A percentile compares a stretch with the other conserved stretches of the same genome.
These are phyloP conservation scores for Rhadinocentrus ornatus DNA, from an alignment of 2,797 vertebrate genomes.

Conservation along the genomic window DNA sequence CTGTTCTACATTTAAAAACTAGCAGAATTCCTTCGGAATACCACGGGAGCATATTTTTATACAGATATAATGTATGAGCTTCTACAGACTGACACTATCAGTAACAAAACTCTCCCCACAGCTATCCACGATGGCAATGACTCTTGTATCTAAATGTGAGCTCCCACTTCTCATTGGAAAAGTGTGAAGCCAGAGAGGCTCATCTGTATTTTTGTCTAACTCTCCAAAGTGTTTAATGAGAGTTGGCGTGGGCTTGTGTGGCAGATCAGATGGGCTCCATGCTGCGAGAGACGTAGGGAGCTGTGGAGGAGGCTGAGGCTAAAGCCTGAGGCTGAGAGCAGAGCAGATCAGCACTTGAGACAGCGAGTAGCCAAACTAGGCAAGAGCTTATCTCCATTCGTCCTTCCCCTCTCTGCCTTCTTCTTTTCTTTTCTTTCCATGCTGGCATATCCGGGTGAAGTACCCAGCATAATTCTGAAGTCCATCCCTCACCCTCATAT, in stretches of 20 bases:
- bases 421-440: conserved; percentile 27
- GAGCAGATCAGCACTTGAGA: conserved; percentile 73
- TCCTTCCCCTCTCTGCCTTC: conserved; percentile 36
- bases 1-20: conserved; percentile 48
- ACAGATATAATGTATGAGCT: conserved; percentile 18
- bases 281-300: conserved; percentile 71
- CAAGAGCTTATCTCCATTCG: conserved; percentile 66
- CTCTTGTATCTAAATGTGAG: conserved; percentile 61
- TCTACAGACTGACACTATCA: conserved; percentile 35
- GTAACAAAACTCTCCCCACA: conserved; percentile 30
- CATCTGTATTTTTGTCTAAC: conserved; percentile 75
- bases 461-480: conserved; percentile 48
- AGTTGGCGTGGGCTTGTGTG: conserved; percentile 72
- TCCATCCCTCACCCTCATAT: conserved; percentile 56
- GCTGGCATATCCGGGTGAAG: conserved; percentile 35
- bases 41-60: conserved; percentile 40
- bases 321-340: conserved; percentile 73
- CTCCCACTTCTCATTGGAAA: conserved; percentile 64
- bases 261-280: conserved; percentile 77
- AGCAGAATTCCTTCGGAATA: conserved; percentile 27
- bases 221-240: conserved; percentile 80
- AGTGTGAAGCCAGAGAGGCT: conserved; percentile 67
- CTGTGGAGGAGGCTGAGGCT: conserved; percentile 68
- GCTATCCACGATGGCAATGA: conserved; percentile 35
- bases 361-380: conserved; percentile 66